A percentile compares a stretch with the other conserved stretches of the same genome.
Evolutionary conservation across 2,113 vertebrate species (phyloP).

Genomic region (Campylorhamphus procurvoides): DNA sequence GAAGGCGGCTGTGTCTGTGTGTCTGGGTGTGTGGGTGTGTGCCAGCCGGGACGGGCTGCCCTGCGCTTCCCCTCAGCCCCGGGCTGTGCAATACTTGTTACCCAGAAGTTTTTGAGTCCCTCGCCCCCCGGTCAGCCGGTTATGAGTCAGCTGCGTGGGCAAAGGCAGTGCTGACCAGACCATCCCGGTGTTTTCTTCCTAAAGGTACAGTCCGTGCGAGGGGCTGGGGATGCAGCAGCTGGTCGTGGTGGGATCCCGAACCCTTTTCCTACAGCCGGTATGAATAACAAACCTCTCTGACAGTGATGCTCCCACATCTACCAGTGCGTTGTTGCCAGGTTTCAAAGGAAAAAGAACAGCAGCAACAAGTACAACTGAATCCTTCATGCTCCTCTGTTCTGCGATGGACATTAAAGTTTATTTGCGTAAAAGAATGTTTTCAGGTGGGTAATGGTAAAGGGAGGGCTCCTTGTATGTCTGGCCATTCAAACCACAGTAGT

Average conservation of each 20-base stretch:
- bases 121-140: rapidly evolving
- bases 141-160: background rate
- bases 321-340: rapidly evolving
- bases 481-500: background rate
- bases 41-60: background rate
- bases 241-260: background rate
- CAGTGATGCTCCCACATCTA: background rate
- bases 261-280: rapidly evolving
- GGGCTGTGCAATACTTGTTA: background rate
- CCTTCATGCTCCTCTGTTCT: background rate
- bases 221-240: background rate
- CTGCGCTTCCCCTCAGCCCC: background rate
- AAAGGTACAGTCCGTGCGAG: rapidly evolving
- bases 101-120: background rate
- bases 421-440: background rate
- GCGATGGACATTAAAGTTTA: background rate
- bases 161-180: background rate
- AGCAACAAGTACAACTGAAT: background rate
- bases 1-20: background rate
- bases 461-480: background rate
- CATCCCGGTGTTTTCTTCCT: rapidly evolving
- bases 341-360: background rate
- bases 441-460: background rate
- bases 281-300: no score
- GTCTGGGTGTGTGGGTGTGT: no score